phyloP scores from a whole-genome alignment of 2,113 vertebrate species.

The Motacilla alba region DNA sequence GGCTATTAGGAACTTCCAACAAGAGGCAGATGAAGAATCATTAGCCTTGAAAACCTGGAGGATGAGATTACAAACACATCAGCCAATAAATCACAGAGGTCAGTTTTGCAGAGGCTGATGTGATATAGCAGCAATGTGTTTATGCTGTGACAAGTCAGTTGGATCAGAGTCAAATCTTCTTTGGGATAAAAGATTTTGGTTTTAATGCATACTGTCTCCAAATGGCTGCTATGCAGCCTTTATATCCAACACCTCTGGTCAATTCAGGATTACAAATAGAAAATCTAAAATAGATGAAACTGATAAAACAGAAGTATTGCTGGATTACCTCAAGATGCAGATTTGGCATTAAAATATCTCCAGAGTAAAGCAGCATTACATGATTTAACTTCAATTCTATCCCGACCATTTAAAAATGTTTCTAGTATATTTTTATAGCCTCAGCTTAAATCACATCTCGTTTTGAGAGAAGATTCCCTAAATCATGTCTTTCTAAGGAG shows the following conservation, averaged over 20 bases:
- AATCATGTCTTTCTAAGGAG: neutral
- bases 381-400: neutral
- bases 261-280: neutral
- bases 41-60: conserved; percentile 19
- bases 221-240: neutral
- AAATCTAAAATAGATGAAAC: conserved; percentile 12
- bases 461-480: neutral
- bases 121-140: neutral
- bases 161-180: neutral
- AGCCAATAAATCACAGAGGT: conserved; percentile 20
- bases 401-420: neutral
- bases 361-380: neutral
- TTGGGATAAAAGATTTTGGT: neutral
- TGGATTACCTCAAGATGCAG: neutral
- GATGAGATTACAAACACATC: conserved; percentile 16
- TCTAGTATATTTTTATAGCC: neutral
- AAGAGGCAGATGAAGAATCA: neutral
- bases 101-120: neutral
- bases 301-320: conserved; percentile 2
- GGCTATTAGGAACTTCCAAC: neutral
- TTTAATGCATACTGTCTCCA: neutral
- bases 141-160: neutral
- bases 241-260: neutral
- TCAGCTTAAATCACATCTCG: neutral
- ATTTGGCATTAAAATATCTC: neutral